Evolutionary conservation across 2,797 vertebrate genomes (phyloP).

Genomic region (Parambassis ranga): DNA sequence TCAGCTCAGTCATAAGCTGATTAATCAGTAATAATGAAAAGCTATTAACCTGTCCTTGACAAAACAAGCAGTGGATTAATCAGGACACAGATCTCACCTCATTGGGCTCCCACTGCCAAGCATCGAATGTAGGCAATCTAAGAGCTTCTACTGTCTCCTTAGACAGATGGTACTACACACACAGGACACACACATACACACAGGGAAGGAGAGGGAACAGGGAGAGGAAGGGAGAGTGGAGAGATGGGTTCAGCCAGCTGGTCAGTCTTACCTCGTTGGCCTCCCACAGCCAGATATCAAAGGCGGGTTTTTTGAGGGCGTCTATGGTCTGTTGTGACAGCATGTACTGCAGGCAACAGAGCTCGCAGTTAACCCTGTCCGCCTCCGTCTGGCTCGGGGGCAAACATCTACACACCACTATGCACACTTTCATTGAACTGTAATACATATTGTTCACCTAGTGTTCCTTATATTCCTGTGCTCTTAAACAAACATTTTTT

Average conservation of each 20-base stretch:
- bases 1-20: neutral
- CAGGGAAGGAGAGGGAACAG: neutral
- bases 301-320: constrained; percentile 87
- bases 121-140: constrained; percentile 91
- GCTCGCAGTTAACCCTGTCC: constrained; percentile 54
- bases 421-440: neutral
- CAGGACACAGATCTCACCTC: constrained; percentile 81
- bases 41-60: neutral
- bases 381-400: constrained; percentile 38
- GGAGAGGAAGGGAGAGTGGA: constrained; percentile 6
- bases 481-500: too few species aligned
- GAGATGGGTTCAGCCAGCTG: constrained; percentile 10
- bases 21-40: neutral
- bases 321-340: constrained; percentile 89
- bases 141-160: constrained; percentile 91
- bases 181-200: constrained; percentile 46
- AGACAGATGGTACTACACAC: constrained; percentile 88
- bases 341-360: constrained; percentile 82
- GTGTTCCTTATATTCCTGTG: too few species aligned
- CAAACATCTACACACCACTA: constrained; percentile 6
- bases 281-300: constrained; percentile 91
- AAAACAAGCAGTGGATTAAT: neutral
- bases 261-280: constrained; percentile 86
- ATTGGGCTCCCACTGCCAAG: constrained; percentile 95
- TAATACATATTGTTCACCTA: too few species aligned